Conservation (phyloP, 2,888 invertebrate species). For the Apamea sordens region DNA sequence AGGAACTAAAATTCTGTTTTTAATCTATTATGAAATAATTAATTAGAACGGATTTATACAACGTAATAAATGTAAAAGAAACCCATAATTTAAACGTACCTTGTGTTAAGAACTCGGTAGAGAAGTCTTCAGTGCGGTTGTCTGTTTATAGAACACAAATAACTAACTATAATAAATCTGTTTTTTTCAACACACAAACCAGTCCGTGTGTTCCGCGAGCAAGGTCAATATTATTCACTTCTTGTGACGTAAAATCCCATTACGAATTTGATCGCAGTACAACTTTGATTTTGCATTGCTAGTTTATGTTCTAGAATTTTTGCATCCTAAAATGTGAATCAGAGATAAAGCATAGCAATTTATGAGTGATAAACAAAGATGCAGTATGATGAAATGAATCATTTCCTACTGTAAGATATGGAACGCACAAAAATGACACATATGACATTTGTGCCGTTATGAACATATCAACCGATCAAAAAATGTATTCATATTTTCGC, state of each 20-base stretch:
- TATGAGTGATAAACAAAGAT: conserved; percentile 7
- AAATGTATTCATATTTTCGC: neutral
- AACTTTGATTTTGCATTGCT: conserved; percentile 33
- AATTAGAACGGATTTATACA: neutral
- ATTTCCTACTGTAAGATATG: neutral
- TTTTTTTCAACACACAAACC: conserved; percentile 54
- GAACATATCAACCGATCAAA: neutral
- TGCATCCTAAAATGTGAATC: neutral
- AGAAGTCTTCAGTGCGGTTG: conserved; percentile 14
- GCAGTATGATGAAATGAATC: neutral
- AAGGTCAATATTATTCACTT: conserved; percentile 63
- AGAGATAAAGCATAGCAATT: neutral
- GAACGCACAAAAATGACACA: conserved; percentile 35
- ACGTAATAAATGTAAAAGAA: neutral
- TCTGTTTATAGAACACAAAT: conserved; percentile 36
- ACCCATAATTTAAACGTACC: conserved; percentile 44
- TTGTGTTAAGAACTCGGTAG: conserved; percentile 17
- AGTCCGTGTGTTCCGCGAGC: conserved; percentile 54
- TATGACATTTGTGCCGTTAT: conserved; percentile 32
- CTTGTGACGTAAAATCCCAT: conserved; percentile 40
- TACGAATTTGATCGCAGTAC: conserved; percentile 18
- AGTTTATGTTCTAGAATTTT: neutral
- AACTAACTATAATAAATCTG: conserved; percentile 32
- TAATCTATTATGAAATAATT: neutral
- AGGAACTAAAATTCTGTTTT: neutral